A percentile compares a stretch with the other conserved stretches of the same genome.
phyloP scores from a whole-genome alignment of 2,113 vertebrate genomes.

The Pseudorectes ferrugineus region DNA sequence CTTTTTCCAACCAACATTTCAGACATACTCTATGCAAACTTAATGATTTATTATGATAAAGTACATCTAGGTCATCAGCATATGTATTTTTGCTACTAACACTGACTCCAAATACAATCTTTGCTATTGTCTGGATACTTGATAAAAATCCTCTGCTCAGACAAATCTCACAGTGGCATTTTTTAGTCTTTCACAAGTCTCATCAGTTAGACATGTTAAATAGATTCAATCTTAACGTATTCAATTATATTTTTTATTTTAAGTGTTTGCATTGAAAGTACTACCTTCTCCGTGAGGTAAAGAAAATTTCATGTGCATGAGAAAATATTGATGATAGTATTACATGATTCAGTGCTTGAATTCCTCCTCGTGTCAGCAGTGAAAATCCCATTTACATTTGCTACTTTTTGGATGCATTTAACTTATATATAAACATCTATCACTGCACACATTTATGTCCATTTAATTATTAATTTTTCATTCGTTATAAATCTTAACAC shows the following conservation, averaged over 20 bases:
- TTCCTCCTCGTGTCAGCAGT: background rate
- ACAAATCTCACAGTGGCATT: background rate
- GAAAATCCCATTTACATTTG: background rate
- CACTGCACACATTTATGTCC: background rate
- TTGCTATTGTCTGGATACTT: background rate
- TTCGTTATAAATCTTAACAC: background rate
- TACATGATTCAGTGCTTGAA: background rate
- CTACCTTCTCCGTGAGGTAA: background rate
- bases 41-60: background rate
- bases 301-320: background rate
- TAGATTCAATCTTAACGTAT: background rate
- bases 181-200: background rate
- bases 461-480: background rate
- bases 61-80: background rate
- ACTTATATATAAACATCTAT: background rate
- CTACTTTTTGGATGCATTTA: background rate
- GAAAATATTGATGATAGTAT: background rate
- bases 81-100: background rate
- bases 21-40: background rate
- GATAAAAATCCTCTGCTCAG: background rate
- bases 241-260: background rate
- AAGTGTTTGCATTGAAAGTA: background rate
- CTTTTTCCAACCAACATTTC: background rate
- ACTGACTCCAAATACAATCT: background rate
- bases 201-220: background rate